These are phyloP conservation scores for Drosophila nigritarsus DNA, from an alignment of 2,888 invertebrate species.

Conservation along the genomic window DNA sequence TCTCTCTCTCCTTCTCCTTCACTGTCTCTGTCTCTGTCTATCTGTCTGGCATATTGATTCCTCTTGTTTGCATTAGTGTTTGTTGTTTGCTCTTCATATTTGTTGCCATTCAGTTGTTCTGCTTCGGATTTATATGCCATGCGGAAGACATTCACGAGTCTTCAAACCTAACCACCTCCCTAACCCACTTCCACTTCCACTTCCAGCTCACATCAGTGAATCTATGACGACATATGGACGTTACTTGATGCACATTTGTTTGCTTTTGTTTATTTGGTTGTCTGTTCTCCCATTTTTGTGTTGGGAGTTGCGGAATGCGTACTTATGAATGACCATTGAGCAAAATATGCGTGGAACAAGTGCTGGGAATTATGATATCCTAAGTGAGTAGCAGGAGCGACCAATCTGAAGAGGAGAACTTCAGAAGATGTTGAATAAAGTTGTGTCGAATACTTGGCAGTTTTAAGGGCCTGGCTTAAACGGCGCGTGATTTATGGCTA, in stretches of 20 bases:
- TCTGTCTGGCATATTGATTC: slow-evolving; percentile 68
- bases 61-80: slow-evolving; percentile 74
- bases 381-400: not conserved
- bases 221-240: slow-evolving; percentile 63
- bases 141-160: slow-evolving; percentile 46
- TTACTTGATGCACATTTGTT: slow-evolving; percentile 73
- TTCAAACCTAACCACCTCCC: slow-evolving; percentile 1
- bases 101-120: slow-evolving; percentile 60
- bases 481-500: slow-evolving; percentile 6
- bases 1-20: slow-evolving; percentile 2
- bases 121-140: slow-evolving; percentile 54
- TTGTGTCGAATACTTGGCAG: slow-evolving; percentile 7
- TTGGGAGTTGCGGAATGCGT: slow-evolving; percentile 8
- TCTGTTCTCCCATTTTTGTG: slow-evolving; percentile 12
- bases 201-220: not conserved
- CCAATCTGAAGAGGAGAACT: slow-evolving; percentile 22
- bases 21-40: not conserved
- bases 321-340: slow-evolving; percentile 70
- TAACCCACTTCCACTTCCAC: not conserved
- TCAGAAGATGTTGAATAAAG: slow-evolving; percentile 29
- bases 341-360: slow-evolving; percentile 65
- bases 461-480: slow-evolving; percentile 23
- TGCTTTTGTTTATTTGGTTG: slow-evolving; percentile 70
- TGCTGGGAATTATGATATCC: slow-evolving; percentile 59
- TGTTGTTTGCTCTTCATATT: slow-evolving; percentile 76